Base-by-base conservation (phyloP, 2,113 vertebrate species). In the Pelmatolapia mariae region DNA sequence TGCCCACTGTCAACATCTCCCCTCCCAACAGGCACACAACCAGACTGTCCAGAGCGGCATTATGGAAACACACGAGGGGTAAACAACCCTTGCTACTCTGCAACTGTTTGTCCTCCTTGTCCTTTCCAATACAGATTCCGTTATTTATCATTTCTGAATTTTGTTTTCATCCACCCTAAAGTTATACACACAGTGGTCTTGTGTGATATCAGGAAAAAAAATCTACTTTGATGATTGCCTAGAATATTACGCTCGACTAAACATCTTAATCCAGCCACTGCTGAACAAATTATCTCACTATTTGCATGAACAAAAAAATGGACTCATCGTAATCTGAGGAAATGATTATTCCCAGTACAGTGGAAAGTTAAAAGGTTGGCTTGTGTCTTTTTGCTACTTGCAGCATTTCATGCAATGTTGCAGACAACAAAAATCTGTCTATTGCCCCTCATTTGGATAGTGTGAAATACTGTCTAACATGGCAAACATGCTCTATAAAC, bases 1-100 rank as follows among this genome's bases (percentile, higher is more conserved):
- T 13, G 7, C 73, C 43, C 71, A 83, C 89, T 90, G 89, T 90
- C 91, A 92, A 88, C 89, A 88, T 19, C 36, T 68, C 61, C 80
- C 31, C 79, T 22, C 79, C 57, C 31, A 84, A 68, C 78, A 54
- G 33, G 84, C 87, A 81, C 52, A 82, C 63, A 43, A 40, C 81
- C 83, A 84, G 45, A 80, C 26, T 54, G 82, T 82, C 76, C 83
- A 73, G 81, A 79, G 86, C 52, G 59, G 82, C 47, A 73, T 54
- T 47, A 24, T 86, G 81, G 86, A 91, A 87, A 87, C 9, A 88
- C 90, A 82, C 38, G 36, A 87, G 91, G 79, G 71, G 87, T 63
- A 92, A 94, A 91, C 81, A 89, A 40, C 11, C 10, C 83, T 56
- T 47, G 82, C 66, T 24, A 3, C 57, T 33, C 11, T 19, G 71